Base-by-base conservation (phyloP, 2,113 vertebrate genomes). In the Ctenomys sociabilis region DNA sequence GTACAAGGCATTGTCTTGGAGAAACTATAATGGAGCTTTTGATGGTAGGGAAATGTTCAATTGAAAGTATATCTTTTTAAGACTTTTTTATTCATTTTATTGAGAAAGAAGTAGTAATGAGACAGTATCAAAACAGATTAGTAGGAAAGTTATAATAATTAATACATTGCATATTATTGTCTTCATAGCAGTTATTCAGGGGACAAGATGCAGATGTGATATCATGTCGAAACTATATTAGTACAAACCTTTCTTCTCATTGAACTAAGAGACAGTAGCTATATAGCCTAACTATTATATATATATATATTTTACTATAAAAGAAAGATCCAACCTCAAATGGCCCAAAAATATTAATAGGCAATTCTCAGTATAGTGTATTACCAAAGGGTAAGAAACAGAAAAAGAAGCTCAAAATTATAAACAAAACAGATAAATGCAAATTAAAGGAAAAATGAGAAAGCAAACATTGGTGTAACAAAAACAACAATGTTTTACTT, bases 371-470 rank as follows among this genome's bases (percentile, higher is more conserved):
- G 63, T 92, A 77, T 2, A 92, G 40, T 54, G 49, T 84, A 86
- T 43, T 90, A 63, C 30, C 89, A 94, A 95, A 93, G 75, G 77
- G 11, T 32, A 92, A 43, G 40, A 66, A 21, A 68, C 37, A 61
- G 66, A 19, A 61, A 97, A 92, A 43, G 57, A 85, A 85, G 49
- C 35, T 88, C 63, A 49, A 87, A 96, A 86, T 83, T 32, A 40
- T 21, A 85, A 93, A 85, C 14, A 85, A 95, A 26, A 73, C 21
- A 88, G 49, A 40, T 28, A 80, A 88, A 85, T 43, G 37, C 22
- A 75, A 90, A 88, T 87, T 85, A 78, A 94, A 94, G 49, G 63
- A 70, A 93, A 43, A 93, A 70, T 37, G 52, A 88, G 26, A 94
- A 88, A 68, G 10, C 1, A 16, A 10, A 10, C 21, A 52, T 21